Evolutionary conservation across 1,140 invertebrate genomes (phyloP), one percentile per base, ranked within the genome.

Genomic region (Zaprionus ornatus): DNA sequence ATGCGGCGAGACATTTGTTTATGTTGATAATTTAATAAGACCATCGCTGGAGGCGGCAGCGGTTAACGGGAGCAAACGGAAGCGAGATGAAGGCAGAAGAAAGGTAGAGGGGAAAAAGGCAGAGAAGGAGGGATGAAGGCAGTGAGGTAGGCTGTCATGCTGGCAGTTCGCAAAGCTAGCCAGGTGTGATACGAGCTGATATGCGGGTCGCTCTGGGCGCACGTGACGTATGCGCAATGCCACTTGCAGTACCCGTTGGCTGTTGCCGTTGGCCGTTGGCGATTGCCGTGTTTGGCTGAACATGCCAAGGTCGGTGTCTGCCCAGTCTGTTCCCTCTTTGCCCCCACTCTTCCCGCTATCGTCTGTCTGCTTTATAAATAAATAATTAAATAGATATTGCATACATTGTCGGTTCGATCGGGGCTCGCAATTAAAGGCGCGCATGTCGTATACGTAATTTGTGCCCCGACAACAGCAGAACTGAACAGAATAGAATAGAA

Each of bases 21-120:
- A 87, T 87, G 80, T 87, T 87, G 84, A 87, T 87, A 88, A 87
- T 87, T 87, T 88, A 87, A 88, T 87, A 88, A 88, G 80, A 73
- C 77, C 84, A 80, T 12, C 48, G 59, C 73, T 75, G 73, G 73
- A 75, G 60, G 67, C 52, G 25, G 50, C 50, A n/a, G 12, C 21
- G 9, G 21, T 13, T 21, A 23, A 21, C 50, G 21, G 52, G 1
- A 55, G 52, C 54, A 57, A 35, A 48, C 19, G 37, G 37, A 3
- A 32, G 64, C 54, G 7, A 40, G 12, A 40, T 54, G 25, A 0
- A 32, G 10, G 4, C 9, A 32, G 29, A 9, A 13, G 7, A 9
- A 10, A 21, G 35, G 23, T 9, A 45, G 25, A 29, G 9, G 0
- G 7, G 9, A 9, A 3, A 29, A 9, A 10, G 29, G 2, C 9